Evolutionary conservation across 1,140 invertebrate genomes (phyloP).

Genomic region (Helicoverpa zea): DNA sequence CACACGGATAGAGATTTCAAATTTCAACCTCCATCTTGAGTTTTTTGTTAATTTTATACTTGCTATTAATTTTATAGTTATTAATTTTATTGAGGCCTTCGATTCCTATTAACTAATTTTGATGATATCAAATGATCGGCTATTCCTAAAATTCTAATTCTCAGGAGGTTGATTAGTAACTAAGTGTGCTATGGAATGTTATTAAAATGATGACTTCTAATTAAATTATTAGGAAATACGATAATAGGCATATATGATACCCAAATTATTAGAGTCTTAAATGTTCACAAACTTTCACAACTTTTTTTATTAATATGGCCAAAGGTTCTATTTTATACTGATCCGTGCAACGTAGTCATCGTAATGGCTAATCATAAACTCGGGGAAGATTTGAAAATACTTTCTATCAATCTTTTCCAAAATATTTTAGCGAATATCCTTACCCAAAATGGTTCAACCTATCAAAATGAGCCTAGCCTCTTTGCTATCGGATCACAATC

Average conservation of each 20-base stretch:
- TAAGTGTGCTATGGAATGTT: not conserved
- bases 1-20: slow-evolving; percentile 50
- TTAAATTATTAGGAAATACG: too few species aligned
- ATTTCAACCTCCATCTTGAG: slow-evolving; percentile 45
- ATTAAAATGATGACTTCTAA: too few species aligned
- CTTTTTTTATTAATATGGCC: not conserved
- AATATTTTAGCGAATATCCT: not conserved
- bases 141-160: not conserved
- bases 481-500: slow-evolving; percentile 34
- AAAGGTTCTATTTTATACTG: too few species aligned
- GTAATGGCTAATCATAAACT: too few species aligned
- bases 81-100: slow-evolving; percentile 41
- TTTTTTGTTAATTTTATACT: slow-evolving; percentile 42
- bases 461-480: slow-evolving; percentile 21
- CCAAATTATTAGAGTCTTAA: too few species aligned
- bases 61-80: slow-evolving; percentile 43
- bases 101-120: slow-evolving; percentile 41
- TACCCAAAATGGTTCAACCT: slow-evolving; percentile 8
- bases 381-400: too few species aligned
- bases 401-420: too few species aligned
- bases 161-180: not conserved
- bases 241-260: too few species aligned
- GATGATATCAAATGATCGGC: slow-evolving; percentile 16
- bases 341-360: too few species aligned
- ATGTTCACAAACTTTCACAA: not conserved